A percentile compares a stretch with the other conserved stretches of the same genome.
These are phyloP conservation scores for Standfussiana lucernea DNA, from an alignment of 2,888 invertebrate genomes.

Conservation along the genomic window DNA sequence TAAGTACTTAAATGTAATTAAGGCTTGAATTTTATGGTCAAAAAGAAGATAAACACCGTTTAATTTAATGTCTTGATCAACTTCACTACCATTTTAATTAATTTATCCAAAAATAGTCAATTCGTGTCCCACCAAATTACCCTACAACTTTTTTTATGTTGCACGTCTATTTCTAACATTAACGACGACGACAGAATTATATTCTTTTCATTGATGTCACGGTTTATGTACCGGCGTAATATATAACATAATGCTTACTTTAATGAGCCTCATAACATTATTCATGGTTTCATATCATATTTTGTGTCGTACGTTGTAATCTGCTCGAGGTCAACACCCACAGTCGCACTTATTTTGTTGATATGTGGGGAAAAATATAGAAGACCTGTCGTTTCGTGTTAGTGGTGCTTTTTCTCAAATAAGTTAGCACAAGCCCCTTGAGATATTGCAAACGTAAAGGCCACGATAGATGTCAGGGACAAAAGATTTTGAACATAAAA, in stretches of 20 bases:
- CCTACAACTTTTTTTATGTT: slow-evolving; percentile 38
- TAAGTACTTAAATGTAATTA: background rate
- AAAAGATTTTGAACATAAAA: slow-evolving; percentile 1
- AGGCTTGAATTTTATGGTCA: slow-evolving; percentile 3
- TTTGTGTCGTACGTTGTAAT: slow-evolving; percentile 66
- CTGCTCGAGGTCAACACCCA: background rate
- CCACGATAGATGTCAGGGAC: slow-evolving; percentile 9
- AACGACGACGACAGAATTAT: slow-evolving; percentile 46
- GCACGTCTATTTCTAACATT: slow-evolving; percentile 40
- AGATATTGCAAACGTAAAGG: slow-evolving; percentile 52
- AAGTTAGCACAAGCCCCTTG: slow-evolving; percentile 19
- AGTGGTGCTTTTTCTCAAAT: slow-evolving; percentile 46
- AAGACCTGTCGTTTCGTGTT: slow-evolving; percentile 22
- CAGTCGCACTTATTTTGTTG: background rate
- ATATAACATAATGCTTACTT: slow-evolving; percentile 64
- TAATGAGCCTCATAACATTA: slow-evolving; percentile 77
- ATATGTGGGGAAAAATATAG: background rate
- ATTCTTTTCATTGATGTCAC: slow-evolving; percentile 59
- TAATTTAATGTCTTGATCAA: slow-evolving; percentile 15
- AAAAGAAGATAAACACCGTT: slow-evolving; percentile 8
- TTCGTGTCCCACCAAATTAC: slow-evolving; percentile 29
- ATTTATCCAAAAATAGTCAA: slow-evolving; percentile 15
- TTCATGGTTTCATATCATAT: slow-evolving; percentile 75
- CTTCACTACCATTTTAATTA: slow-evolving; percentile 42
- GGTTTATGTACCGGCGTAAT: slow-evolving; percentile 55